Evolutionary conservation across 30 jellyfish, hydroid and myxozoan species (phyloP).

Genomic region (Turritopsis rubra): DNA sequence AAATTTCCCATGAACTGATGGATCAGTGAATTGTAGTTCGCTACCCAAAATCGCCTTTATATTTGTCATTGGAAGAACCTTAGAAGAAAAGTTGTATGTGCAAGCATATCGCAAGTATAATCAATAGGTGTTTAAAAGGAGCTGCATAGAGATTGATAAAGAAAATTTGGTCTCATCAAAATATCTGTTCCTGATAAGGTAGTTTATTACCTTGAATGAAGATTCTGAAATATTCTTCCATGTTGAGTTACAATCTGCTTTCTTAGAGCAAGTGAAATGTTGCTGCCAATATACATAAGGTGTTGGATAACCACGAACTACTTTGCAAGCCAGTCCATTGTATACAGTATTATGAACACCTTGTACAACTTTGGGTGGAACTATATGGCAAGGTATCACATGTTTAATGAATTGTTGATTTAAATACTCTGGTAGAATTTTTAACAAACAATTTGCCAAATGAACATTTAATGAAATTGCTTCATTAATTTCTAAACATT

Average conservation of each 20-base stretch:
- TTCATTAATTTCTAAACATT: no score
- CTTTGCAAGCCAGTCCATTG: background rate
- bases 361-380: background rate
- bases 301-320: background rate
- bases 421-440: no score
- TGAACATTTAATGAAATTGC: no score
- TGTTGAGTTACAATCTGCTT: background rate
- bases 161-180: no score
- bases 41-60: background rate
- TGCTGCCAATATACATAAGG: background rate
- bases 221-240: background rate
- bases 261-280: background rate
- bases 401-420: no score
- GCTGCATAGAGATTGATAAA: no score
- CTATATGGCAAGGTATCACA: no score
- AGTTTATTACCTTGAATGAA: background rate
- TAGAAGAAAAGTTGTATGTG: background rate
- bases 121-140: background rate
- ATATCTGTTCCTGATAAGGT: no score
- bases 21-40: background rate
- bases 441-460: no score
- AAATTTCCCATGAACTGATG: background rate
- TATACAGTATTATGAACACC: background rate
- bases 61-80: background rate
- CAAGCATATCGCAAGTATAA: background rate